Evolutionary conservation across 2,797 vertebrate genomes (phyloP).

Genomic region (Eidolon dupreanum): DNA sequence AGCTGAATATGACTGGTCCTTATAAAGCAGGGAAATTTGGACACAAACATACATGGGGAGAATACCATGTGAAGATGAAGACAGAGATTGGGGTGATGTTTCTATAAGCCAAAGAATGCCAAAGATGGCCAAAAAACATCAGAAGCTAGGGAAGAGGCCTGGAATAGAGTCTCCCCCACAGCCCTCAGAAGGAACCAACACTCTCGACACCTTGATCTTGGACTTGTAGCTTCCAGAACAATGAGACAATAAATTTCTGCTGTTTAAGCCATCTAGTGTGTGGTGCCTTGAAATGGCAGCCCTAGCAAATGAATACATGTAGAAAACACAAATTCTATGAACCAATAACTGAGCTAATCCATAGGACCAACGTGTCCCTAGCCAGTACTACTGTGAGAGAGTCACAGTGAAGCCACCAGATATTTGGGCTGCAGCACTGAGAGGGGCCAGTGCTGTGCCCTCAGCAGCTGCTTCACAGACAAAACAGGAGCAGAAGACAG

Average conservation of each 20-base stretch:
- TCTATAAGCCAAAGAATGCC: neutral
- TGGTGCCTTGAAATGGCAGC: neutral
- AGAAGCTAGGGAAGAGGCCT: neutral
- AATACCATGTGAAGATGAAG: neutral
- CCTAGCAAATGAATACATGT: neutral
- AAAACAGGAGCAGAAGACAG: neutral
- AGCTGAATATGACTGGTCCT: neutral
- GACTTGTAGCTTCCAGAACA: neutral
- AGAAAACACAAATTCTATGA: neutral
- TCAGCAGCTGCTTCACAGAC: too few relatives aligned
- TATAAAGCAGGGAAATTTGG: neutral
- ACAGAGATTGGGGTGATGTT: neutral
- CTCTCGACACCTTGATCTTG: too few relatives aligned
- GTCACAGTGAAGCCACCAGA: neutral
- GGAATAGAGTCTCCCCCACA: neutral
- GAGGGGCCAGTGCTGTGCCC: accelerated
- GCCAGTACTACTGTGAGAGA: neutral
- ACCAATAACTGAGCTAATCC: neutral
- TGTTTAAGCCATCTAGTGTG: neutral
- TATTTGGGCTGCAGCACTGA: accelerated
- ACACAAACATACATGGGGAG: neutral
- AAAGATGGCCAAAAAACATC: neutral
- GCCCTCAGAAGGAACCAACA: neutral
- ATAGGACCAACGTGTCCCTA: neutral
- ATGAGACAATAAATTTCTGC: neutral